These are phyloP conservation scores for Falco punctatus DNA, from an alignment of 2,113 vertebrate species.

Conservation along the genomic window DNA sequence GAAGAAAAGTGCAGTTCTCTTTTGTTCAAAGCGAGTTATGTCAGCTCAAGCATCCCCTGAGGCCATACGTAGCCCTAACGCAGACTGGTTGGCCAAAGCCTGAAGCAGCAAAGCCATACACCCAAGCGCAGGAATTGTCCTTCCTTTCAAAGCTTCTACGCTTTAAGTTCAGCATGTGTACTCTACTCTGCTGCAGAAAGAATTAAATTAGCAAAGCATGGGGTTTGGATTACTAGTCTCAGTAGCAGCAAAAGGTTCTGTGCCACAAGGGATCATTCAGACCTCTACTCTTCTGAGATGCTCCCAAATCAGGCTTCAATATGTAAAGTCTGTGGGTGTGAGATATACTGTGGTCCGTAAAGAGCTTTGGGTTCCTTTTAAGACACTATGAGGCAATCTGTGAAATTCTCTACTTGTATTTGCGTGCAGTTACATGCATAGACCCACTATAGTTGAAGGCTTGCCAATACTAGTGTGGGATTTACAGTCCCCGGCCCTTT, in stretches of 20 bases:
- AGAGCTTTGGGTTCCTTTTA: background rate
- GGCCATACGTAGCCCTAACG: background rate
- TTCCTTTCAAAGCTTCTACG: background rate
- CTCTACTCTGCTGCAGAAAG: background rate
- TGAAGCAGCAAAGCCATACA: background rate
- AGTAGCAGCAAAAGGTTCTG: background rate
- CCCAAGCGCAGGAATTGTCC: background rate
- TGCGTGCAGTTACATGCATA: accelerated
- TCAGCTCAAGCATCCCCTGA: background rate
- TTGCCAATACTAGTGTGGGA: background rate
- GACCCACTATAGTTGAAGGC: background rate
- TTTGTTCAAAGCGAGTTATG: background rate
- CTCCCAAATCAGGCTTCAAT: background rate
- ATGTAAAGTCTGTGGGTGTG: background rate
- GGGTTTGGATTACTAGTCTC: background rate
- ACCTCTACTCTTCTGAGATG: background rate
- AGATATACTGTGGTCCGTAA: background rate
- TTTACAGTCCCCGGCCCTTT: background rate
- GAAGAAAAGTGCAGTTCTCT: background rate
- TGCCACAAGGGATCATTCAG: background rate
- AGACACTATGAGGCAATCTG: background rate
- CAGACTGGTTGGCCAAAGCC: background rate
- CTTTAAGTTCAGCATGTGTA: background rate
- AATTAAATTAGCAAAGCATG: background rate
- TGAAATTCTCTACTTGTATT: background rate